Conservation (phyloP, 2,888 invertebrate genomes). For the Dastarcus helophoroides region DNA sequence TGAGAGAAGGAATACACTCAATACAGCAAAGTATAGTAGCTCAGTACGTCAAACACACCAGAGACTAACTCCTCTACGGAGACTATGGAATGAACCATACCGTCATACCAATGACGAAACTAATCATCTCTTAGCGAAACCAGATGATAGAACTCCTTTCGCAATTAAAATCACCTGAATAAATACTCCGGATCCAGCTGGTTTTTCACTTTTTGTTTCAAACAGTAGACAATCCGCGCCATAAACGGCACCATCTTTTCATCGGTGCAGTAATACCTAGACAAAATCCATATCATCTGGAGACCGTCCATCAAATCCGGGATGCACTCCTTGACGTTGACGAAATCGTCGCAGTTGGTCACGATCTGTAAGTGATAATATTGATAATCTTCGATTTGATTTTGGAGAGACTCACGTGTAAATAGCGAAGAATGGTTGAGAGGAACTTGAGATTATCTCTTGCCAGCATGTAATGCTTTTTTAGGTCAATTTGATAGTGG, state of each 20-base stretch:
- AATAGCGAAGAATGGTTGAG: conserved; percentile 60
- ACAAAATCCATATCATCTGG: conserved; percentile 85
- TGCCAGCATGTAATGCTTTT: conserved; percentile 57
- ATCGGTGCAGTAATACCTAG: conserved; percentile 72
- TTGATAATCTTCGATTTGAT: background rate
- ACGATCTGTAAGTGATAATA: conserved; percentile 26
- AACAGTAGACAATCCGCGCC: conserved; percentile 70
- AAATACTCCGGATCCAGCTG: conserved; percentile 56
- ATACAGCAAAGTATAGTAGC: no score
- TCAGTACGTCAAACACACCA: no score
- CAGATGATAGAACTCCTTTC: no score
- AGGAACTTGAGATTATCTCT: conserved; percentile 71
- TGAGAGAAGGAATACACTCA: no score
- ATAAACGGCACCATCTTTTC: conserved; percentile 78
- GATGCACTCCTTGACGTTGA: conserved; percentile 59
- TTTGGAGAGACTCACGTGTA: conserved; percentile 40
- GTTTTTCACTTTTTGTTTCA: conserved; percentile 60
- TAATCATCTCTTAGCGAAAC: no score
- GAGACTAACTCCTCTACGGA: no score
- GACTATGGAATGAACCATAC: no score
- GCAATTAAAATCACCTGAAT: conserved; percentile 75
- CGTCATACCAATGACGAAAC: no score
- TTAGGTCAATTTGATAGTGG: conserved; percentile 47
- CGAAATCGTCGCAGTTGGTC: conserved; percentile 46
- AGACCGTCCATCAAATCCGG: conserved; percentile 73